Percentiles rank a stretch among this genome's conserved stretches.
Conservation (phyloP, 1,140 invertebrate species). For the Reticulitermes speratus region DNA sequence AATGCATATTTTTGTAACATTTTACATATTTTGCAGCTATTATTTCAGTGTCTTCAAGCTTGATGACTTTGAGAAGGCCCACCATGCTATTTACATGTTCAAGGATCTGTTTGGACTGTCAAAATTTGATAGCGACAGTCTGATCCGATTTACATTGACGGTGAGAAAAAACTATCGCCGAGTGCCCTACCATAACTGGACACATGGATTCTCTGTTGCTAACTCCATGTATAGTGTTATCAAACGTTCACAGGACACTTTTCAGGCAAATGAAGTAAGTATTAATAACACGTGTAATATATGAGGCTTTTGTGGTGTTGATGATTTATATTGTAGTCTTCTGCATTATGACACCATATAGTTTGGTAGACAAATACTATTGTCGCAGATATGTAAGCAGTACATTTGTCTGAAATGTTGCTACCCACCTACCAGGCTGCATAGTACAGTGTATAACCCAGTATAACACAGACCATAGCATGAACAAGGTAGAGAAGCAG, state of each 20-base stretch:
- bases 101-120: slow-evolving; percentile 65
- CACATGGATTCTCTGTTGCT: slow-evolving; percentile 81
- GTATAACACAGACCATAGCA: no score
- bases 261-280: slow-evolving; percentile 60
- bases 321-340: not conserved
- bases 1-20: no score
- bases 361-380: not conserved
- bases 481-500: no score
- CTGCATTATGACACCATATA: no score
- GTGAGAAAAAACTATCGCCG: slow-evolving; percentile 80
- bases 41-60: slow-evolving; percentile 70
- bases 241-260: slow-evolving; percentile 57
- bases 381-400: no score
- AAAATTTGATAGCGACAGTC: slow-evolving; percentile 59
- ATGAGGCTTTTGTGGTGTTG: not conserved
- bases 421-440: no score
- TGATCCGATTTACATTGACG: slow-evolving; percentile 74
- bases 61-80: slow-evolving; percentile 66
- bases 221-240: slow-evolving; percentile 79
- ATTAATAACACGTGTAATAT: slow-evolving; percentile 9
- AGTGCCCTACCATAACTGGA: slow-evolving; percentile 85
- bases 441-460: no score
- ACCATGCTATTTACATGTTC: slow-evolving; percentile 76
- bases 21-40: slow-evolving; percentile 52
- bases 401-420: no score